These are phyloP conservation scores for Leptinotarsa texana DNA, from an alignment of 1,140 invertebrate species.

Conservation along the genomic window DNA sequence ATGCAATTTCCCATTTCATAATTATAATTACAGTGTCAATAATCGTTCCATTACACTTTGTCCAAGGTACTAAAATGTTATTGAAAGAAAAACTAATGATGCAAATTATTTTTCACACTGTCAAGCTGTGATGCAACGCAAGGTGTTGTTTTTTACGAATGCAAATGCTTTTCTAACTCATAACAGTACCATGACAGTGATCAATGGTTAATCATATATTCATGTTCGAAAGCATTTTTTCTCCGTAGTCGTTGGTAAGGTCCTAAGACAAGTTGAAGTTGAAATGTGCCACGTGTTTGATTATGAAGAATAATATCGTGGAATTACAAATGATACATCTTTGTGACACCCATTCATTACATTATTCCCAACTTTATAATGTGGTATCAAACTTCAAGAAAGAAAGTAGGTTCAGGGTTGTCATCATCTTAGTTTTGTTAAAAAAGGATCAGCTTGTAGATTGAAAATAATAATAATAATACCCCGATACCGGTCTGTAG, in stretches of 20 bases:
- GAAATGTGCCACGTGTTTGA: not conserved
- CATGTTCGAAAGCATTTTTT: not conserved
- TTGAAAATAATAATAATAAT: no score
- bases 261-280: not conserved
- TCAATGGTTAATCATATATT: slow-evolving; percentile 23
- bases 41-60: no score
- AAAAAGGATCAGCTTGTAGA: no score
- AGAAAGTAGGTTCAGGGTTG: no score
- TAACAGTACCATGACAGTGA: slow-evolving; percentile 23
- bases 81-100: not conserved
- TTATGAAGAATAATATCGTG: not conserved
- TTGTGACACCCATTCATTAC: not conserved
- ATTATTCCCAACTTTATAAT: not conserved
- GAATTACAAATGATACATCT: not conserved
- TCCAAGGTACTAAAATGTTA: no score
- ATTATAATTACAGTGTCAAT: no score
- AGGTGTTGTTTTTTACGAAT: slow-evolving; percentile 9
- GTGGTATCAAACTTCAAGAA: not conserved
- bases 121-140: slow-evolving; percentile 4
- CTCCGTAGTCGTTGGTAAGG: not conserved
- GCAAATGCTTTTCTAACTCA: slow-evolving; percentile 14
- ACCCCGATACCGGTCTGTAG: no score
- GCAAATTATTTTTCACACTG: not conserved
- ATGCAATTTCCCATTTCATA: no score
- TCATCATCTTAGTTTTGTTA: no score